Base-by-base conservation (phyloP, 2,888 invertebrate genomes). In the Pachymerium ferrugineum region DNA sequence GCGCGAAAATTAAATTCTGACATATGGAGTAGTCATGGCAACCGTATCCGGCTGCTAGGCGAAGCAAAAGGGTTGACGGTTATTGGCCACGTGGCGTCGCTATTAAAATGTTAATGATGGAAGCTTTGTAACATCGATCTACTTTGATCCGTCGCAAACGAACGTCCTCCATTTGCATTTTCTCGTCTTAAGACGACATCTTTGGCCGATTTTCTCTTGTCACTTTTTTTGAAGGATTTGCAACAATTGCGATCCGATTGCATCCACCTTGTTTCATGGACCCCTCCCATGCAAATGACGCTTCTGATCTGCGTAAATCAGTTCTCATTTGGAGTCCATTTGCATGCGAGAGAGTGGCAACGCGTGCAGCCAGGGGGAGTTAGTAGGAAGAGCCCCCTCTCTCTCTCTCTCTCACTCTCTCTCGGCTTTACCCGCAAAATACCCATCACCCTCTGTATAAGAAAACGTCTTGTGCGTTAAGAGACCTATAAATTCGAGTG, bases 241-340 rank as follows among this genome's bases (percentile, higher is more conserved):
- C 47, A 12, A n/a, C 47, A 8, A 54, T 38, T 38, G 33, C 33
- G 33, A 33, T 33, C 6, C 38, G 3, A 38, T 16, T 38, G 14
- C n/a, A 5, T 35, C 38, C n/a, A 38, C 38, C 38, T 38, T 38
- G 38, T 38, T 38, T 38, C 38, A 1, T 38, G 38, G 38, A 38
- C 38, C 14, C n/a, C 38, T 8, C 38, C 38, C 38, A 54, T 54
- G 47, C 47, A 54, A 54, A 54, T 54, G 47, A 54, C 47, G 47
- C 47, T 54, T 54, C 19, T 54, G 47, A 54, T 54, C 47, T 54
- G 47, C 47, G 47, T 54, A 54, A 54, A 54, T 68, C 31, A 68
- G 68, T 68, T 68, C 31, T 68, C 31, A 31, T 68, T 68, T 29
- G 68, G 68, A 68, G 68, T 68, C 68, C 68, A 68, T 30, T 68